phyloP scores from a whole-genome alignment of 1,140 invertebrate species.

The Hirudo medicinalis region DNA sequence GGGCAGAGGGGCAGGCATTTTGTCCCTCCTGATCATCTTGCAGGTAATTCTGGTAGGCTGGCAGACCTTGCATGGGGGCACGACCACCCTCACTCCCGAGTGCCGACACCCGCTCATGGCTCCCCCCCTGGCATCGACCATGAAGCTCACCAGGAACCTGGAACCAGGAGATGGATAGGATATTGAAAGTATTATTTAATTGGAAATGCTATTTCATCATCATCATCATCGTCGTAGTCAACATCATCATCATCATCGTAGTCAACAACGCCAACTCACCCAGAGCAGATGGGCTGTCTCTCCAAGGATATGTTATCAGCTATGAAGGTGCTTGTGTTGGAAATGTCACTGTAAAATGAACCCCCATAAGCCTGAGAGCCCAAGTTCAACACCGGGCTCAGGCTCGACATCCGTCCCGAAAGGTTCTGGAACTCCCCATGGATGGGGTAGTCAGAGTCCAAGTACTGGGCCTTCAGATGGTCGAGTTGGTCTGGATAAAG shows the following conservation, averaged over 20 bases:
- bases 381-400: background rate
- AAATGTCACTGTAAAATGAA: background rate
- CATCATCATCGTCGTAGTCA: background rate
- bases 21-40: constrained; percentile 18
- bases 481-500: background rate
- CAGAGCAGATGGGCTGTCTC: background rate
- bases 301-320: background rate
- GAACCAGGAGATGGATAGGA: background rate
- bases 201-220: no score
- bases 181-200: background rate
- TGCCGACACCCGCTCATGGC: constrained; percentile 95
- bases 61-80: constrained; percentile 57
- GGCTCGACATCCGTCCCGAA: background rate
- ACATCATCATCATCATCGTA: background rate
- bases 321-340: background rate
- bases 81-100: constrained; percentile 87
- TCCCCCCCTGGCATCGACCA: constrained; percentile 96
- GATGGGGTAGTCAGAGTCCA: background rate
- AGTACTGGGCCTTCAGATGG: background rate
- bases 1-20: background rate
- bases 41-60: constrained; percentile 9
- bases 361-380: background rate
- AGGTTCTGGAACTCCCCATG: background rate
- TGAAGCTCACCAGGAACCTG: constrained; percentile 95
- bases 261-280: background rate